Evolutionary conservation across 1,140 invertebrate genomes (phyloP), one percentile per base, ranked within the genome.

Genomic region (Conopomorpha cramerella): DNA sequence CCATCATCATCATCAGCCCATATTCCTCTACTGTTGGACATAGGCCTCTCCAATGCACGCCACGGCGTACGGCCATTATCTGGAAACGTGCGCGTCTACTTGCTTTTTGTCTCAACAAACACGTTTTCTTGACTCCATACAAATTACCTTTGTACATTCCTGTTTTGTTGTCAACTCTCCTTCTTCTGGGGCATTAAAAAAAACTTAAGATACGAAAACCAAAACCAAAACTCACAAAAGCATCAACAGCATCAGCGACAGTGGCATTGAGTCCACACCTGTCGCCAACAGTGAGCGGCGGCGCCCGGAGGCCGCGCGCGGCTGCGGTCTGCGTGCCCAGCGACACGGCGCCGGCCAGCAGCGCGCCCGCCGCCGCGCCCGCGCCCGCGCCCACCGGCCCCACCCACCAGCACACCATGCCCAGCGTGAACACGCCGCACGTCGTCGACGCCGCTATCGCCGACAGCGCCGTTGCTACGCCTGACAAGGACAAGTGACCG

Each of bases 401-500:
- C 14, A 89, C 84, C 85, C 88, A 92, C 12, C 91, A 92, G 48
- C 91, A 83, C 27, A 89, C 78, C 83, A 95, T 91, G 40, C 92
- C 93, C 8, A 95, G 68, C 0, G 87, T 87, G 60, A 95, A 96
- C 10, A 94, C 80, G 2, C 92, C 92, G 40, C 93, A 87, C 0
- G 91, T 86, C 11, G 91, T 89, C 3, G 91, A 91, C 12, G 90
- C 87, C 8, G 91, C 86, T 42, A 94, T 90, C 2, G 91, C 89
- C 34, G 90, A 89, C 29, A 92, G 70, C 36, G 89, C 87, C 25
- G 88, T 84, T 1, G 90, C 89, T 28, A 91, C 84, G 3, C 68
- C 88, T 91, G 45, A 31, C 48, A 45, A 37, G 15, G 27, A 7
- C n/a, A n/a, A n/a, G n/a, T n/a, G n/a, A n/a, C n/a, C n/a, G n/a